Conservation (phyloP, 2,888 invertebrate species). For the Nemotelus pantherinus region DNA sequence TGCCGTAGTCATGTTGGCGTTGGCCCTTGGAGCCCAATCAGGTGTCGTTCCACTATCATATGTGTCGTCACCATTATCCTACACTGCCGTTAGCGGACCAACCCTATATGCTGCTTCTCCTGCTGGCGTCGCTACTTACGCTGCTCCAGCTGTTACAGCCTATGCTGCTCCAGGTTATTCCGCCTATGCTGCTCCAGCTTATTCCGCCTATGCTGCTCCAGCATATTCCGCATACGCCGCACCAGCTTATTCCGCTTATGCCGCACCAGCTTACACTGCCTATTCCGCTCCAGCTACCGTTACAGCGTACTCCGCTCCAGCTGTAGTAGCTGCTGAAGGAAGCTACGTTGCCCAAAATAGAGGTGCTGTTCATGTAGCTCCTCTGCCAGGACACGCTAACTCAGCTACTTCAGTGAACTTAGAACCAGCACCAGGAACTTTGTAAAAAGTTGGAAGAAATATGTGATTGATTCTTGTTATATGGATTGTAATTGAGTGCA, state of each 20-base stretch:
- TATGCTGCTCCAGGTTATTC: constrained; percentile 39
- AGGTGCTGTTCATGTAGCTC: constrained; percentile 66
- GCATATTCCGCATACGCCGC: constrained; percentile 62
- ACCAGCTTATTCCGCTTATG: constrained; percentile 61
- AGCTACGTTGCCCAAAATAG: constrained; percentile 63
- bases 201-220: constrained; percentile 66
- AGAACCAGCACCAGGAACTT: constrained; percentile 66
- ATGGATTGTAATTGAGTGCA: no score
- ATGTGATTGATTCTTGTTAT: no score
- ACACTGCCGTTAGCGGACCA: constrained; percentile 54
- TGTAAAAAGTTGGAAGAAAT: no score
- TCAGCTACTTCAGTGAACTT: constrained; percentile 62
- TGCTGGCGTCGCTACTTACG: neutral
- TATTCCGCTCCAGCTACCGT: constrained; percentile 5
- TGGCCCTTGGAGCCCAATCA: constrained; percentile 50
- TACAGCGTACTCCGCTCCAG: constrained; percentile 11
- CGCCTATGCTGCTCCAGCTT: constrained; percentile 63
- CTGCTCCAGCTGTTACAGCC: constrained; percentile 52
- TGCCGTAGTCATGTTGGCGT: constrained; percentile 59
- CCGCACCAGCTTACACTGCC: constrained; percentile 62
- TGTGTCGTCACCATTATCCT: constrained; percentile 48
- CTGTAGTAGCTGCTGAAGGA: constrained; percentile 50
- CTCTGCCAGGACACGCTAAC: constrained; percentile 63
- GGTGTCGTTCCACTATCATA: constrained; percentile 34
- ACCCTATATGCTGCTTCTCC: constrained; percentile 48